Evolutionary conservation across 1,140 invertebrate species (phyloP).

Genomic region (Thalassaphorura encarpata): DNA sequence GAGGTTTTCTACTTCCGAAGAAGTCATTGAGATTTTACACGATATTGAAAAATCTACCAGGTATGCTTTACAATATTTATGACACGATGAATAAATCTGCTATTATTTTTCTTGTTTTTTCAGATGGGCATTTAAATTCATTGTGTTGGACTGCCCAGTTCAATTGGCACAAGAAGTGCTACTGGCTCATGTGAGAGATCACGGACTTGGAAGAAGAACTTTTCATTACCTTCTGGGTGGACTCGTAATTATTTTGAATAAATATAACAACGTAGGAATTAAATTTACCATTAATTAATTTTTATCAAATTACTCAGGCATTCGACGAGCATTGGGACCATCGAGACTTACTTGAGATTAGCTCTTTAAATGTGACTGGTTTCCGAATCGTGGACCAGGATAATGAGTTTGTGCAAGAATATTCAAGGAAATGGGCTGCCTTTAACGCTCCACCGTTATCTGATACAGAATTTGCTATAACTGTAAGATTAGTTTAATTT

Average conservation of each 20-base stretch:
- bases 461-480: too few species aligned
- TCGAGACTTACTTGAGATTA: slow-evolving; percentile 76
- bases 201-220: slow-evolving; percentile 70
- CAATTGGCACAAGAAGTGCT: slow-evolving; percentile 78
- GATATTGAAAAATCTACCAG: too few species aligned
- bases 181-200: slow-evolving; percentile 71
- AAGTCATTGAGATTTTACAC: too few species aligned
- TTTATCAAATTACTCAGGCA: slow-evolving; percentile 50
- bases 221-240: slow-evolving; percentile 86
- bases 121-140: slow-evolving; percentile 73
- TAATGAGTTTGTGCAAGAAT: slow-evolving; percentile 64
- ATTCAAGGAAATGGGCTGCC: slow-evolving; percentile 70
- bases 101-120: slow-evolving; percentile 18
- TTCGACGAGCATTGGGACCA: slow-evolving; percentile 93
- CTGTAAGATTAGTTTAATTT: too few species aligned
- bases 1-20: too few species aligned
- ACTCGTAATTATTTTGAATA: slow-evolving; percentile 56
- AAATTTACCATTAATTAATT: background rate
- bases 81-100: background rate
- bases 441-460: too few species aligned
- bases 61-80: too few species aligned
- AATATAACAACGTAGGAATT: background rate
- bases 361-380: slow-evolving; percentile 91
- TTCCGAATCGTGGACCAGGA: slow-evolving; percentile 80
- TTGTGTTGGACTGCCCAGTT: slow-evolving; percentile 77